A percentile compares a stretch with the other conserved stretches of the same genome.
phyloP scores from a whole-genome alignment of 2,797 vertebrate species.

The Chaetodon trifasciatus region DNA sequence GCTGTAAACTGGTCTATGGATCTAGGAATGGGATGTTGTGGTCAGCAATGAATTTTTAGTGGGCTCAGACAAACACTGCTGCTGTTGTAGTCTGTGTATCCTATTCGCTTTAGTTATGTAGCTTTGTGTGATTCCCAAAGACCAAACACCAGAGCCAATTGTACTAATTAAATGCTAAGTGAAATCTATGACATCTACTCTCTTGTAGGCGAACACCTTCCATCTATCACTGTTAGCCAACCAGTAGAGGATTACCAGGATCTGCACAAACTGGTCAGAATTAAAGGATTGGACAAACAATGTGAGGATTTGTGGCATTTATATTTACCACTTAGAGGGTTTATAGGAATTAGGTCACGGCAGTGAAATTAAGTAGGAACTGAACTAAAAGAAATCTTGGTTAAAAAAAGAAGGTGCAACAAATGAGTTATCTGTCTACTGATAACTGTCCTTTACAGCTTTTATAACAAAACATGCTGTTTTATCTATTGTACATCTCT shows the following conservation, averaged over 20 bases:
- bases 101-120: conserved; percentile 8
- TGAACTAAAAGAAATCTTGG: neutral
- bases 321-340: conserved; percentile 37
- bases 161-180: conserved; percentile 27
- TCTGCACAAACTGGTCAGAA: conserved; percentile 39
- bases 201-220: neutral
- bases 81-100: conserved; percentile 26
- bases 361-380: conserved; percentile 24
- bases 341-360: conserved; percentile 30
- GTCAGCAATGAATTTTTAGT: neutral
- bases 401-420: neutral
- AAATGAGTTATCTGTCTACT: neutral
- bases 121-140: conserved; percentile 7
- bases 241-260: conserved; percentile 31
- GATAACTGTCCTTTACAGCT: neutral
- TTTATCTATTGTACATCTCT: neutral
- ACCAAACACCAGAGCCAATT: conserved; percentile 22
- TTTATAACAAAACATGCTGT: neutral
- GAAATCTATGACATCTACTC: conserved; percentile 28
- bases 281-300: conserved; percentile 52
- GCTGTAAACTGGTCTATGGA: neutral
- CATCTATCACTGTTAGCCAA: conserved; percentile 26
- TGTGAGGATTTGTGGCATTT: conserved; percentile 32
- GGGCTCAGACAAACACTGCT: conserved; percentile 20
- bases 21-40: neutral